phyloP scores from a whole-genome alignment of 1,140 invertebrate species.

The Geopemphigus sp. region DNA sequence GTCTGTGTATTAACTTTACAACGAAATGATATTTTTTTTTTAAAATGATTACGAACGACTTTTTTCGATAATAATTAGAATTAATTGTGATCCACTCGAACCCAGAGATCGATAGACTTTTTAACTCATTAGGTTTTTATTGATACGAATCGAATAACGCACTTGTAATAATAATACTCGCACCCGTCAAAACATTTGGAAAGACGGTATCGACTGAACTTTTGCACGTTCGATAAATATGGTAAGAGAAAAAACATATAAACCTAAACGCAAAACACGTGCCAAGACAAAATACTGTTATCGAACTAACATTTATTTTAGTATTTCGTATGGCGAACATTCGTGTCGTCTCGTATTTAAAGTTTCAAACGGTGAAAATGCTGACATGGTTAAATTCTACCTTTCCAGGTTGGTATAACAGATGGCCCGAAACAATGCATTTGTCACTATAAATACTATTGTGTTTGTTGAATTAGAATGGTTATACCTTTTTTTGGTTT shows the following conservation, averaged over 20 bases:
- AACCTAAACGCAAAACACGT: background rate
- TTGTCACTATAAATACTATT: slow-evolving; percentile 31
- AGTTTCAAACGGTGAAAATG: slow-evolving; percentile 21
- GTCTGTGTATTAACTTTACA: too few relatives aligned
- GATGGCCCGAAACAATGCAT: slow-evolving; percentile 30
- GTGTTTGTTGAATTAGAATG: slow-evolving; percentile 29
- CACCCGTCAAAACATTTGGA: background rate
- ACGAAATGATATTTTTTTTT: too few relatives aligned
- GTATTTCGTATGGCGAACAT: background rate
- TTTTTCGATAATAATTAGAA: too few relatives aligned
- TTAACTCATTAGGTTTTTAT: too few relatives aligned
- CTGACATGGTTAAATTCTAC: slow-evolving; percentile 1
- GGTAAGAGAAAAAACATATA: background rate
- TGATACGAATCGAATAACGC: too few relatives aligned
- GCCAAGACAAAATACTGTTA: background rate
- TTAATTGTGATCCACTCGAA: too few relatives aligned
- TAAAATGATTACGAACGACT: too few relatives aligned
- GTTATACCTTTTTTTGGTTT: slow-evolving; percentile 14
- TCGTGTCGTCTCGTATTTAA: slow-evolving; percentile 10
- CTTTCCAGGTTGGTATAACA: slow-evolving; percentile 1
- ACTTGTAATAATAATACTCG: too few relatives aligned
- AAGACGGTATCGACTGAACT: background rate
- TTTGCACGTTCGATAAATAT: background rate
- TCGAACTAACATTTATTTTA: background rate
- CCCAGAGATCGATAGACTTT: too few relatives aligned